phyloP scores from a whole-genome alignment of 2,113 vertebrate species.

The Perccottus glenii region DNA sequence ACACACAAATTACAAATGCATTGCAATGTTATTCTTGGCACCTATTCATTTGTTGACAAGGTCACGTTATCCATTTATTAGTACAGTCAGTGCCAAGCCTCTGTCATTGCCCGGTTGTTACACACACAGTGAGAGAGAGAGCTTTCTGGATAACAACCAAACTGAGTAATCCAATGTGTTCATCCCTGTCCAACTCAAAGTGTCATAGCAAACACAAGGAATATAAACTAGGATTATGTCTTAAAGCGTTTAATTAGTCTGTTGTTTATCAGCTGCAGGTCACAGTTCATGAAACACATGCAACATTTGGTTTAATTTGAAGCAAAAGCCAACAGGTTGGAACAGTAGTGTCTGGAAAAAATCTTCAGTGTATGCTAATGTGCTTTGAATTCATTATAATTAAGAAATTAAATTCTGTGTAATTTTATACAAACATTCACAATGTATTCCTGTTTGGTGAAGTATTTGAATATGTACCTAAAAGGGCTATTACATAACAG shows the following conservation, averaged over 20 bases:
- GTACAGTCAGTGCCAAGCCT: conserved; percentile 10
- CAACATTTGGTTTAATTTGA: not conserved
- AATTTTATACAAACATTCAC: not conserved
- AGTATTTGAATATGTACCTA: too few relatives aligned
- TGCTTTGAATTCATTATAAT: too few relatives aligned
- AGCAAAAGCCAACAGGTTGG: not conserved
- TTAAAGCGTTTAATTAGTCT: conserved; percentile 3
- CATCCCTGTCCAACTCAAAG: conserved; percentile 9
- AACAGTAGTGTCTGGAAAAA: not conserved
- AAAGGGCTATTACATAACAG: not conserved
- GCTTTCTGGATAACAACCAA: conserved; percentile 44
- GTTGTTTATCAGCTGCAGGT: not conserved
- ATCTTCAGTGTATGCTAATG: too few relatives aligned
- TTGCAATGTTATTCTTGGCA: conserved; percentile 9
- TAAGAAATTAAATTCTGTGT: too few relatives aligned
- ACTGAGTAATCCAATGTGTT: conserved; percentile 22
- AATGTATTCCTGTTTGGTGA: too few relatives aligned
- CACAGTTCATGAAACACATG: not conserved
- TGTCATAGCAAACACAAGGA: conserved; percentile 4
- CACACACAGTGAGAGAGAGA: conserved; percentile 29
- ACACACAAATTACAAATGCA: not conserved
- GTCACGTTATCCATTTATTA: conserved; percentile 50
- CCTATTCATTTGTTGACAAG: conserved; percentile 31
- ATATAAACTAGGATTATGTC: not conserved
- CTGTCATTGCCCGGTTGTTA: conserved; percentile 36